Evolutionary conservation across 2,797 vertebrate species (phyloP), one percentile per base, ranked within the genome.

Genomic region (Poecilia picta): DNA sequence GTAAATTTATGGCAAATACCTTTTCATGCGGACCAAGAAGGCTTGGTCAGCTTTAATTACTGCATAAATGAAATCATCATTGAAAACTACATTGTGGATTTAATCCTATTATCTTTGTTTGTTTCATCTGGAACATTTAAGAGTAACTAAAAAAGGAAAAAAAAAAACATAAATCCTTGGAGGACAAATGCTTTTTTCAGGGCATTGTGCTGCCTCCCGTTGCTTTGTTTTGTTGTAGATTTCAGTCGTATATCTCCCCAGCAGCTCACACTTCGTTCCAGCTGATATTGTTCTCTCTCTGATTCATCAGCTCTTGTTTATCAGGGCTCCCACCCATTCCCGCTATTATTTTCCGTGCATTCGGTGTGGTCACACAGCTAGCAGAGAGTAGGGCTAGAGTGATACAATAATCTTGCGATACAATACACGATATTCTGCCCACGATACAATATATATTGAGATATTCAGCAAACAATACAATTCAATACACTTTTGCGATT

Each of bases 271-370:
- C 83, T 90, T 89, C 90, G 83, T 91, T 90, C 79, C 89, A 73
- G 86, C 86, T 89, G 92, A 93, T 91, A 92, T 94, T 92, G 89
- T 90, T 92, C 90, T 82, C 81, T 79, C 43, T 23, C 91, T 91
- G 91, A 93, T 94, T 93, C 89, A 94, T 94, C 89, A 85, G 82
- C 77, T 75, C 85, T 84, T 84, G 85, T 94, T 93, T 90, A 93
- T 93, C 91, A 92, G 89, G 79, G 86, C 87, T n/a, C n/a, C 83
- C 85, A 7, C 83, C 81, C 81, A 71, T 71, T 15, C 6, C 10
- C 49, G 72, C 89, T 87, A 87, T 93, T 88, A 90, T 84, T 93
- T 87, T 90, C 87, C 53, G 86, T 91, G 87, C 81, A 73, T 83
- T 89, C 89, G 85, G 88, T 1, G 43, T 36, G 89, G 90, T 87